Conservation (phyloP, 2,113 vertebrate species). For the Saccopteryx leptura region DNA sequence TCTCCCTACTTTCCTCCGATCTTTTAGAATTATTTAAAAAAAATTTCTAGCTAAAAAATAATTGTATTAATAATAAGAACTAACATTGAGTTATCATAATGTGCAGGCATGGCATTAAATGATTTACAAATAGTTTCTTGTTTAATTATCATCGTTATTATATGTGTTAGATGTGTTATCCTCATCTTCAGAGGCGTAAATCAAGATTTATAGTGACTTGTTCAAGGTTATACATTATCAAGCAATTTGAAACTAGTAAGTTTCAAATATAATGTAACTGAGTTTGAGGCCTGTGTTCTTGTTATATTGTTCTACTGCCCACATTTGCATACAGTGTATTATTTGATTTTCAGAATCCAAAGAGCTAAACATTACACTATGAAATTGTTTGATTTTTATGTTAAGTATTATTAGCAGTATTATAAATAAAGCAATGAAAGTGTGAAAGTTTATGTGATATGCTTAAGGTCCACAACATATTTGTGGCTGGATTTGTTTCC, state of each 20-base stretch:
- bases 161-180: not conserved
- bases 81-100: not conserved
- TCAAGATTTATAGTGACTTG: not conserved
- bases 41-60: not conserved
- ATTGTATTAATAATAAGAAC: not conserved
- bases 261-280: not conserved
- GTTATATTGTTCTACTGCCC: not conserved
- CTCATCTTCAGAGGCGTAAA: not conserved
- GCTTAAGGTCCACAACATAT: not conserved
- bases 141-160: not conserved
- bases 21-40: not conserved
- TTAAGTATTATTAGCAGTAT: not conserved
- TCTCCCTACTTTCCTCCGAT: not conserved
- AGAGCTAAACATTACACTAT: too few species aligned
- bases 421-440: not conserved
- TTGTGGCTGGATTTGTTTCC: not conserved
- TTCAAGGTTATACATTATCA: not conserved
- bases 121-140: not conserved
- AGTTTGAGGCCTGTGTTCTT: not conserved
- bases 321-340: not conserved
- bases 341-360: not conserved
- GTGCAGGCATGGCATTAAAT: not conserved
- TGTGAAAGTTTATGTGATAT: not conserved
- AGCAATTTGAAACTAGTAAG: not conserved
- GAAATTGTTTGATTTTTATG: not conserved